Conservation (phyloP, 2,797 vertebrate species). For the Diplodus sargus region DNA sequence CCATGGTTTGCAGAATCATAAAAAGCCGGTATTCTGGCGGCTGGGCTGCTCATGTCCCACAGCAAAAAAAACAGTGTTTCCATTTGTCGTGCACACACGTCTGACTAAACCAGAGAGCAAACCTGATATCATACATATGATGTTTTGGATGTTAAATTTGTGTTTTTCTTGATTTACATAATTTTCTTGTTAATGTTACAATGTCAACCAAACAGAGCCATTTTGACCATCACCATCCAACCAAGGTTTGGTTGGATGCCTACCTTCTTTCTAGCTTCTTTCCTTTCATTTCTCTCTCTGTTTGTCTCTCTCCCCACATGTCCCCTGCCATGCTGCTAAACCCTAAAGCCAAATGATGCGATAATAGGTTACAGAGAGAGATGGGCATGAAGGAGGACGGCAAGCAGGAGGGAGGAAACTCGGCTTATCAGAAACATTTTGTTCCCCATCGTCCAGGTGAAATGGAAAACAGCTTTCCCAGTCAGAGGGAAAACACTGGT, state of each 20-base stretch:
- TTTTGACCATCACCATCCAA: slow-evolving; percentile 2
- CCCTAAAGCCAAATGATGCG: slow-evolving; percentile 35
- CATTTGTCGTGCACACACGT: too few relatives aligned
- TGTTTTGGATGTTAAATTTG: neutral
- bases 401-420: slow-evolving; percentile 22
- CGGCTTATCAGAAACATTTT: slow-evolving; percentile 43
- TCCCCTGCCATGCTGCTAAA: slow-evolving; percentile 21
- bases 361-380: slow-evolving; percentile 27
- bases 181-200: neutral
- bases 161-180: neutral
- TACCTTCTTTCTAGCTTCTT: neutral
- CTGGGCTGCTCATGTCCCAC: neutral
- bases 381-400: slow-evolving; percentile 11
- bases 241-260: neutral
- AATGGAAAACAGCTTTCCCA: slow-evolving; percentile 31
- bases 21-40: too few relatives aligned
- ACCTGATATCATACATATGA: neutral
- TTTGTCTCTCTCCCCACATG: neutral
- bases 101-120: neutral
- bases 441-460: slow-evolving; percentile 35
- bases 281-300: slow-evolving; percentile 8
- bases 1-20: too few relatives aligned
- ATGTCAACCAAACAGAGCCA: neutral
- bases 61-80: neutral
- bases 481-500: neutral